Evolutionary conservation across 2,888 invertebrate genomes (phyloP), one percentile per base, ranked within the genome.

Genomic region (Drosophila ezoana): DNA sequence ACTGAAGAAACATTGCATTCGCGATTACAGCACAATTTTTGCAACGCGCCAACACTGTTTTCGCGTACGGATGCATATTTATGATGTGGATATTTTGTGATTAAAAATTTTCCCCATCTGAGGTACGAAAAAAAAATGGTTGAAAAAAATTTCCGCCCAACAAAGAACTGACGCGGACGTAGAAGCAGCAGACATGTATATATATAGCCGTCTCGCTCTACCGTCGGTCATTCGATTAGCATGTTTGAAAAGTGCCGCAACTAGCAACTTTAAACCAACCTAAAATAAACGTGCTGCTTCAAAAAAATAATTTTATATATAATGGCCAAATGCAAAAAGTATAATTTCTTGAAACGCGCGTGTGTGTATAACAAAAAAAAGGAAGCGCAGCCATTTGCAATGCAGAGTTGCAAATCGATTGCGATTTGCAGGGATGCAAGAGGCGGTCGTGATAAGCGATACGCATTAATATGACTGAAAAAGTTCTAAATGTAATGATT

Each of bases 91-190:
- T 94, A 94, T 82, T 67, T 82, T 80, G 81, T 82, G 81, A 95
- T 95, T 94, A 94, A 91, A 90, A 87, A 87, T 89, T 87, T 81
- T 87, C 76, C 79, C 76, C 64, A 86, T 93, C 94, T 94, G 95
- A 92, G 92, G 92, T 92, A 91, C 74, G 94, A 61, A 48, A 71
- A 66, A 60, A 80, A 83, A 93, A 93, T 65, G 59, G 72, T 53
- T 61, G 60, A 40, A 70, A 89, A 89, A 88, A 90, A 80, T 81
- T 71, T 86, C 77, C 53, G 75, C 62, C 72, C 76, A 62, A 87
- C 72, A 78, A 92, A 90, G 91, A 90, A 90, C 91, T 89, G 90
- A 76, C 82, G 84, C 85, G 85, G 81, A 85, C 76, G 85, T 75
- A 70, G 90, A 89, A 86, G 89, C 86, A 72, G 91, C 92, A 92